Percentiles rank a stretch among this genome's conserved stretches.
Evolutionary conservation across 2,113 vertebrate genomes (phyloP).

Genomic region (Myocastor coypus): DNA sequence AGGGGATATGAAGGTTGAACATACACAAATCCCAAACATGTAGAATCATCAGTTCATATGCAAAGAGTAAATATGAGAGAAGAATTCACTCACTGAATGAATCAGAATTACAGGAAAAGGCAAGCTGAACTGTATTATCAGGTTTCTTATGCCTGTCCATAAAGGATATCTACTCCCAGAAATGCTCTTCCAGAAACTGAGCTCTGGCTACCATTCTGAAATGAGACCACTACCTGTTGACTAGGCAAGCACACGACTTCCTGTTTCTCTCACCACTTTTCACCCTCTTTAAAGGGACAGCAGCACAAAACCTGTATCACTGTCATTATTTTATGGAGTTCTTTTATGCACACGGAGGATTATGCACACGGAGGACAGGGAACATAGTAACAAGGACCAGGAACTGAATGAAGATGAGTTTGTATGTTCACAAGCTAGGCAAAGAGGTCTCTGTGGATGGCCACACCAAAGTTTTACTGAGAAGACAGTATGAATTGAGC

Average conservation of each 20-base stretch:
- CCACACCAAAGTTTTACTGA: not conserved
- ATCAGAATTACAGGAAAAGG: not conserved
- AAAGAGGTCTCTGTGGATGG: not conserved
- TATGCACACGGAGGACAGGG: not conserved
- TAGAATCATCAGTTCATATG: not conserved
- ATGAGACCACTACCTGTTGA: not conserved
- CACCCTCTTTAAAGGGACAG: conserved; percentile 24
- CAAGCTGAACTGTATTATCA: not conserved
- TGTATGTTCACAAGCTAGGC: not conserved
- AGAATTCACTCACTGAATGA: not conserved
- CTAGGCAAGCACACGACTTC: not conserved
- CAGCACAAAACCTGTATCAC: not conserved
- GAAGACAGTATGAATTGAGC: not conserved
- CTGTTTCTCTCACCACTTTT: not conserved
- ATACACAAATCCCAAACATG: conserved; percentile 4
- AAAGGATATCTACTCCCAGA: not conserved
- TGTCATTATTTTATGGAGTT: not conserved
- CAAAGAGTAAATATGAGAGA: not conserved
- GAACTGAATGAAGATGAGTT: not conserved
- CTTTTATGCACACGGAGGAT: not conserved
- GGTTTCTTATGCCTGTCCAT: not conserved
- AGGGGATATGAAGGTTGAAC: not conserved
- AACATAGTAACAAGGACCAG: not conserved
- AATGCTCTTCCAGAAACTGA: not conserved
- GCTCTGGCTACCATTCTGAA: not conserved